Percentiles rank a stretch among this genome's conserved stretches.
Evolutionary conservation across 2,113 vertebrate genomes (phyloP).

Genomic region (Arizona elegans): DNA sequence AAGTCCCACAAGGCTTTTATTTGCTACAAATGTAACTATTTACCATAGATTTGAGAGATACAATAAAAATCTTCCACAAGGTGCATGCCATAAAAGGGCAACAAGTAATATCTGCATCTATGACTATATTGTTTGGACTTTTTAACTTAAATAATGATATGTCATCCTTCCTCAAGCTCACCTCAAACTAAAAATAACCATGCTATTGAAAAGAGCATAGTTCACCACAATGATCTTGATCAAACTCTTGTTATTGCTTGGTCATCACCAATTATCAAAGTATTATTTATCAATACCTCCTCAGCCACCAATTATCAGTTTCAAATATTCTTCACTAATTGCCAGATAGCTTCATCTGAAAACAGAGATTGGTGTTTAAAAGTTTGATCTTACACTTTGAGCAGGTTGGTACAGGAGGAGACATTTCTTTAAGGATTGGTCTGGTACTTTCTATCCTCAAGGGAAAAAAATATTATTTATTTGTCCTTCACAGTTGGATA

Average conservation of each 20-base stretch:
- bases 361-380: not conserved
- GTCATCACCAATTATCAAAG: not conserved
- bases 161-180: not conserved
- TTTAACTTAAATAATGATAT: not conserved
- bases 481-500: not conserved
- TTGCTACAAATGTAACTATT: too few relatives aligned
- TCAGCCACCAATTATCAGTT: not conserved
- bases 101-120: not conserved
- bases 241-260: not conserved
- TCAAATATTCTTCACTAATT: not conserved
- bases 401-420: not conserved
- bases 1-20: too few relatives aligned
- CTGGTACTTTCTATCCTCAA: not conserved
- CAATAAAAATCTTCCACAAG: not conserved
- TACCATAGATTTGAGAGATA: not conserved
- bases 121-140: not conserved
- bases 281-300: not conserved
- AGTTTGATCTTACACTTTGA: not conserved
- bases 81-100: not conserved
- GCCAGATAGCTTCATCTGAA: too few relatives aligned
- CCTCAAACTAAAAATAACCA: not conserved
- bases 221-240: not conserved
- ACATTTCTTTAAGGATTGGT: not conserved
- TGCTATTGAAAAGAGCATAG: not conserved
- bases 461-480: not conserved